Evolutionary conservation across 2,888 invertebrate genomes (phyloP), one percentile per base, ranked within the genome.

Genomic region (Trisateles emortualis): DNA sequence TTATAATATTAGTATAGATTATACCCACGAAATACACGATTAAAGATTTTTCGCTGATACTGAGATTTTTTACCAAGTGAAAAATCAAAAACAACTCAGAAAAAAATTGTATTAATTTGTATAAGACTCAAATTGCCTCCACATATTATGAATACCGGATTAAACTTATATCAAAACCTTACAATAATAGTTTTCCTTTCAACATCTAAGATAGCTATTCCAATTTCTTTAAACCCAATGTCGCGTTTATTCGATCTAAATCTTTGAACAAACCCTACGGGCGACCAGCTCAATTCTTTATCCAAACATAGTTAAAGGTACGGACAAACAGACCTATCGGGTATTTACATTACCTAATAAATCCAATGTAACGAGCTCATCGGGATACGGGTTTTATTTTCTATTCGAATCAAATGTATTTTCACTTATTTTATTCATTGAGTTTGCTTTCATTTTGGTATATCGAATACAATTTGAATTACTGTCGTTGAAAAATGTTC

Each of bases 231-330:
- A 10, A 36, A 32, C 11, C 32, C 32, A 32, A 11, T 33, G 35
- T 9, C 14, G 5, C 35, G 41, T 29, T 35, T 13, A 35, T 11
- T 1, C 11, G 19, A 38, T 32, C 52, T 45, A 64, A 74, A 73
- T 76, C 72, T 73, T 55, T 51, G 40, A 33, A 40, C 60, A 71
- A 78, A 76, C 76, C 69, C 76, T 79, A 73, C 62, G 64, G 65
- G 50, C 64, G 57, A 55, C 68, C 68, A 66, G 67, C 72, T 82
- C 81, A 74, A 83, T 81, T 81, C 78, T 74, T 74, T 77, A 49
- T 41, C 44, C 82, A 87, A 88, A 88, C 87, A 87, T 81, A 83
- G 88, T 88, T 87, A 87, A 16, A 82, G 80, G 77, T 74, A 63
- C 75, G 72, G 59, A 78, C 81, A 85, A 84, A 83, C 73, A 79